Conservation (phyloP, 35 echinoderm and acorn worm species). For the Lytechinus variegatus region DNA sequence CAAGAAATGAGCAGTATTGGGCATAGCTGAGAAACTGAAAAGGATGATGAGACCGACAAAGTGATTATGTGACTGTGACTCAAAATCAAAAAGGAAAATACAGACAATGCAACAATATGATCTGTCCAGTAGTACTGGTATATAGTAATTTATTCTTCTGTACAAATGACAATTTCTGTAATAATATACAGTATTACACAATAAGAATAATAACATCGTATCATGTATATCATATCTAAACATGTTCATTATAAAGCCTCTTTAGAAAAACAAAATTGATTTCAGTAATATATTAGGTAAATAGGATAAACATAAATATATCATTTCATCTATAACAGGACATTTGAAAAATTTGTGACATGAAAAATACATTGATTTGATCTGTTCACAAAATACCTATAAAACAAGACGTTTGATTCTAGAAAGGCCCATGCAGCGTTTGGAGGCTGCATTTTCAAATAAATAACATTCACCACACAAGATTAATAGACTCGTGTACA, state of each 20-base stretch:
- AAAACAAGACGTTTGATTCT: not conserved
- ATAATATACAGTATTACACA: slow-evolving; percentile 6
- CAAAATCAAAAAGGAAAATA: not conserved
- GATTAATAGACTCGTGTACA: not conserved
- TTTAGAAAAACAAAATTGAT: not conserved
- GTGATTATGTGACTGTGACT: too few species aligned
- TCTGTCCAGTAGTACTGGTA: slow-evolving; percentile 10
- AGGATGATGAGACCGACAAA: too few species aligned
- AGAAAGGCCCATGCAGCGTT: not conserved
- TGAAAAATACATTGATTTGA: not conserved
- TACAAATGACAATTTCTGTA: not conserved
- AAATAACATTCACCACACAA: not conserved
- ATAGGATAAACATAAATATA: slow-evolving; percentile 15
- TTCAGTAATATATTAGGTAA: slow-evolving; percentile 15
- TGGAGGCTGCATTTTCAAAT: not conserved
- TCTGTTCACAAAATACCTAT: slow-evolving; percentile 12
- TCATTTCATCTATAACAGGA: not conserved
- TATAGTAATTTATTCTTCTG: not conserved
- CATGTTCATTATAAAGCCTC: slow-evolving; percentile 2
- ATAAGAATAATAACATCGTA: not conserved
- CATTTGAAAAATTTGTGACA: slow-evolving; percentile 2
- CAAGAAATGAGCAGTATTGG: too few species aligned
- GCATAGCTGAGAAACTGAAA: too few species aligned
- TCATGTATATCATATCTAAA: slow-evolving; percentile 13
- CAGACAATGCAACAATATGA: not conserved